These are phyloP conservation scores for Latrodectus elegans DNA, from an alignment of 2,888 invertebrate genomes.

Conservation along the genomic window DNA sequence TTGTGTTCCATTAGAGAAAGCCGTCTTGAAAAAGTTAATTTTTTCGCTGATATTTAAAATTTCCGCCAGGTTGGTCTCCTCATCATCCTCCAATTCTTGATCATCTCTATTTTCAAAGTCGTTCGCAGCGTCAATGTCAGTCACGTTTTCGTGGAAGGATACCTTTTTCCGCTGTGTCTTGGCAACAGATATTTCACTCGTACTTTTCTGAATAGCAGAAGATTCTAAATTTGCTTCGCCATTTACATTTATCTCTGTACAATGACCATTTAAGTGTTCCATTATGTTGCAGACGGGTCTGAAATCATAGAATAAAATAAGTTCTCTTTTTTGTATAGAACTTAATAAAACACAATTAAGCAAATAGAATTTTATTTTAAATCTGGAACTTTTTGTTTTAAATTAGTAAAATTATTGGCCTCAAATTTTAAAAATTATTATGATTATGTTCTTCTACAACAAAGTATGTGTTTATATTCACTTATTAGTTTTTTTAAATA, in stretches of 20 bases:
- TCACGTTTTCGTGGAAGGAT: conserved; percentile 52
- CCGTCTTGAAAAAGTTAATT: conserved; percentile 55
- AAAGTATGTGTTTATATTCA: too few relatives aligned
- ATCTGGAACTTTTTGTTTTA: too few relatives aligned
- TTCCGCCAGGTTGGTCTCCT: conserved; percentile 14
- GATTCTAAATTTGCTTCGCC: neutral
- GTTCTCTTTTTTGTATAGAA: too few relatives aligned
- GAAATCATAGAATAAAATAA: too few relatives aligned
- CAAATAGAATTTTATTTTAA: too few relatives aligned
- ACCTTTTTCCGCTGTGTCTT: conserved; percentile 42
- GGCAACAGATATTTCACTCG: neutral
- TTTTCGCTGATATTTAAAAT: conserved; percentile 55
- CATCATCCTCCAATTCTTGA: neutral
- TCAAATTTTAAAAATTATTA: too few relatives aligned
- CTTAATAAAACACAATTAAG: too few relatives aligned
- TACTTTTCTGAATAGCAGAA: neutral
- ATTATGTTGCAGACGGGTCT: neutral
- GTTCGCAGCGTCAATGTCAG: conserved; percentile 39
- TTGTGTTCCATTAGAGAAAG: conserved; percentile 9
- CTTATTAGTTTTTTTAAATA: too few relatives aligned
- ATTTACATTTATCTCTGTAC: neutral
- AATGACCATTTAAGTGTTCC: conserved; percentile 31
- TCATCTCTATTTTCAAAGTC: conserved; percentile 6
- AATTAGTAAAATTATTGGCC: too few relatives aligned
- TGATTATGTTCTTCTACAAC: too few relatives aligned